Conservation (phyloP, 1,140 invertebrate species). For the Drosophila nikananu region DNA sequence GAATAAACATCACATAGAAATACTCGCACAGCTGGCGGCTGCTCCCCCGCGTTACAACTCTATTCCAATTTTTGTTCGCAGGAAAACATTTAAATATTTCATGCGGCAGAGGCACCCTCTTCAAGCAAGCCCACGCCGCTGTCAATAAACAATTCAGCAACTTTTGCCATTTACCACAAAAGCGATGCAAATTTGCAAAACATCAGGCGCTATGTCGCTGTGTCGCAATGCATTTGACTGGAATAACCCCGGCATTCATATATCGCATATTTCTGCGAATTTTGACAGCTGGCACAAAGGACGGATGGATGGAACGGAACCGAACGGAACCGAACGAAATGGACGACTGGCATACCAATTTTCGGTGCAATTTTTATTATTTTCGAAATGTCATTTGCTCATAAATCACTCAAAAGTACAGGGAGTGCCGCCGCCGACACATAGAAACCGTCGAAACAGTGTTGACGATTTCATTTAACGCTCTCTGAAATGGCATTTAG, state of each 20-base stretch:
- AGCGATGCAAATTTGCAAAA: constrained; percentile 68
- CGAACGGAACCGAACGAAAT: constrained; percentile 9
- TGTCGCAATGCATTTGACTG: constrained; percentile 58
- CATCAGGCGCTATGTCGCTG: constrained; percentile 50
- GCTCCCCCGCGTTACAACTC: background rate
- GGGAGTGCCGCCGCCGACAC: background rate
- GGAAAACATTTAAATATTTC: constrained; percentile 42
- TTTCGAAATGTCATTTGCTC: constrained; percentile 71
- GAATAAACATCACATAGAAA: constrained; percentile 13
- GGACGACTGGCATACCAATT: constrained; percentile 53
- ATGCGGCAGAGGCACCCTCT: constrained; percentile 1
- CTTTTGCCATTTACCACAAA: constrained; percentile 61
- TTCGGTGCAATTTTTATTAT: constrained; percentile 68
- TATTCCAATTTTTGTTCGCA: constrained; percentile 16
- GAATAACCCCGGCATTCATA: constrained; percentile 7
- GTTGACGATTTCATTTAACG: constrained; percentile 64
- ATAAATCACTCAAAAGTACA: constrained; percentile 68
- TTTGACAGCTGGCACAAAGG: constrained; percentile 48
- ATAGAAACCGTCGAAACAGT: constrained; percentile 17
- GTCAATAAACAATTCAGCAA: constrained; percentile 65
- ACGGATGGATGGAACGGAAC: constrained; percentile 10
- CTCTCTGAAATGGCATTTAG: constrained; percentile 31
- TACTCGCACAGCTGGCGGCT: background rate
- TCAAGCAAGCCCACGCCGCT: constrained; percentile 32
- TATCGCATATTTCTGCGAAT: constrained; percentile 52